Conservation (phyloP, 2,113 vertebrate species). For the Syngnathus typhle region DNA sequence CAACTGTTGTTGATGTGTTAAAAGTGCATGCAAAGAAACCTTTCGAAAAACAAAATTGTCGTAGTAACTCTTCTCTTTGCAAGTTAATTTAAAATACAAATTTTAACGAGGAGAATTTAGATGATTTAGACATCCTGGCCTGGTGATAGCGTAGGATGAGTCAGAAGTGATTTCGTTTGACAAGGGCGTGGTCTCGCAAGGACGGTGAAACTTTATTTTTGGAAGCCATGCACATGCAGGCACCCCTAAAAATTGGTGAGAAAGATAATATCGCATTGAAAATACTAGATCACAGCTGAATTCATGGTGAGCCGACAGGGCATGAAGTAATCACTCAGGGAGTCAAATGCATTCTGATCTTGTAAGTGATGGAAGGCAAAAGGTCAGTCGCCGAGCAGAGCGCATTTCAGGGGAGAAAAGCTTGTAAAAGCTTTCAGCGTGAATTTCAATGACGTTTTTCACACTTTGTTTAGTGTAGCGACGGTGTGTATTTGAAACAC, state of each 20-base stretch:
- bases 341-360: constrained; percentile 56
- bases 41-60: background rate
- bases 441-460: constrained; percentile 7
- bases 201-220: too few species aligned
- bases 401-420: constrained; percentile 36
- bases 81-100: background rate
- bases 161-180: background rate
- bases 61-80: background rate
- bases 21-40: background rate
- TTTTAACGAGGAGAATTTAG: background rate
- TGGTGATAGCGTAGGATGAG: background rate
- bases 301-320: constrained; percentile 68
- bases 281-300: constrained; percentile 66
- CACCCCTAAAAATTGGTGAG: constrained; percentile 59
- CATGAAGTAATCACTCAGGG: constrained; percentile 67
- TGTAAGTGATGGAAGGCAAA: constrained; percentile 46
- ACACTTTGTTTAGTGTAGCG: constrained; percentile 15
- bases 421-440: constrained; percentile 11
- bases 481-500: background rate
- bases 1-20: background rate
- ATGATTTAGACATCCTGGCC: background rate
- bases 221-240: constrained; percentile 25
- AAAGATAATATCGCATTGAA: constrained; percentile 55
- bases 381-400: constrained; percentile 50
- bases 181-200: too few species aligned